A percentile compares a stretch with the other conserved stretches of the same genome.
Conservation (phyloP, 2,113 vertebrate species). For the Paradisaea rubra region DNA sequence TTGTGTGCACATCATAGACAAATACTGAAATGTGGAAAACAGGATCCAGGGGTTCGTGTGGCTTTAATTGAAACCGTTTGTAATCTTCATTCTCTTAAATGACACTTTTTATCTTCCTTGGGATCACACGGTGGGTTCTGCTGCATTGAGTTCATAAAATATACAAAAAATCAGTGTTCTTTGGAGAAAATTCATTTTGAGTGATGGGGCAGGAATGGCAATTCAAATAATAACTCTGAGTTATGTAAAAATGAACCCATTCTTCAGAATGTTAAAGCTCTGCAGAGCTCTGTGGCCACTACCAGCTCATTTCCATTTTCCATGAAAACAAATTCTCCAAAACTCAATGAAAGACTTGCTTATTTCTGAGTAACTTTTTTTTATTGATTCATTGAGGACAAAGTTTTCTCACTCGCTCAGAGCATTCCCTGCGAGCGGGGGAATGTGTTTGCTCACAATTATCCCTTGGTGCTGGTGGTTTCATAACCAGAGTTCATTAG, state of each 20-base stretch:
- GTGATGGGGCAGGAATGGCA: neutral
- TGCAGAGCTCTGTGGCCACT: neutral
- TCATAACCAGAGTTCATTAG: slow-evolving; percentile 34
- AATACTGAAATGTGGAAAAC: slow-evolving; percentile 4
- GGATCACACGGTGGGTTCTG: neutral
- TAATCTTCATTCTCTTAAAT: slow-evolving; percentile 28
- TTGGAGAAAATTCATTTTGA: neutral
- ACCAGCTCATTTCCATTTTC: neutral
- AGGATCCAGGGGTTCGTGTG: neutral
- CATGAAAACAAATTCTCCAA: neutral
- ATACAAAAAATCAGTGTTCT: neutral
- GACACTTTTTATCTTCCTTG: neutral
- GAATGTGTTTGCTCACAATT: neutral
- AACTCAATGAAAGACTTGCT: neutral
- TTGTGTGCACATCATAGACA: neutral
- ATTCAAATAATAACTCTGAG: neutral
- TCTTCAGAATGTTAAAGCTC: neutral
- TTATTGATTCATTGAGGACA: neutral
- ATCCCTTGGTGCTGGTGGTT: neutral
- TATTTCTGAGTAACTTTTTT: neutral
- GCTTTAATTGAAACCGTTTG: slow-evolving; percentile 39
- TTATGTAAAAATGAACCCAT: neutral
- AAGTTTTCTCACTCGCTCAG: fast-evolving
- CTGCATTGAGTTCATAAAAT: neutral
- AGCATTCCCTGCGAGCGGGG: neutral